Evolutionary conservation across 2,888 invertebrate genomes (phyloP).

Genomic region (Tromatobia lineatoria): DNA sequence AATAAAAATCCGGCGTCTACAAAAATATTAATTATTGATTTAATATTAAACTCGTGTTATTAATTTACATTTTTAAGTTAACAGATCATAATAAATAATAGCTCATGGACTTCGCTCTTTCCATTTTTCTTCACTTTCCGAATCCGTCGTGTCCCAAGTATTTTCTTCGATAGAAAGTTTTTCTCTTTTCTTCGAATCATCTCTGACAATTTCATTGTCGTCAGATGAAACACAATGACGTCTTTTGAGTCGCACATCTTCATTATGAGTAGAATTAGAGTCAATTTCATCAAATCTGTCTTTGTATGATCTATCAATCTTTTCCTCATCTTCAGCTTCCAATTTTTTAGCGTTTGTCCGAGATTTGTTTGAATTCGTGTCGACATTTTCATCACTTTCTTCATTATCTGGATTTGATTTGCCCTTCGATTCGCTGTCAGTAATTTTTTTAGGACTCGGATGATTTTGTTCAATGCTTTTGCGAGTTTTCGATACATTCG

Average conservation of each 20-base stretch:
- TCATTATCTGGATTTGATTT: conserved; percentile 62
- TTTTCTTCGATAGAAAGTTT: conserved; percentile 60
- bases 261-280: not conserved
- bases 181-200: not conserved
- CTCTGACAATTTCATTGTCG: not conserved
- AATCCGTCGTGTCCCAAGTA: conserved; percentile 78
- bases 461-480: conserved; percentile 42
- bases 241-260: not conserved
- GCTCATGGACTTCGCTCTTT: conserved; percentile 4
- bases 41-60: not conserved
- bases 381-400: conserved; percentile 62
- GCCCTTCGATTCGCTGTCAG: conserved; percentile 11
- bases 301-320: not conserved
- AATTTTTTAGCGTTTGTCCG: conserved; percentile 27
- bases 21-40: conserved; percentile 52
- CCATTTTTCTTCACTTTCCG: conserved; percentile 69
- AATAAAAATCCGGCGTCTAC: no score
- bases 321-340: conserved; percentile 32
- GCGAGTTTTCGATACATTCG: conserved; percentile 51
- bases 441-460: conserved; percentile 11
- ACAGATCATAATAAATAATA: not conserved
- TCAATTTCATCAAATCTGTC: conserved; percentile 14
- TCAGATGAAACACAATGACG: not conserved
- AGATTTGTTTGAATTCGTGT: conserved; percentile 62
- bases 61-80: not conserved